A percentile compares a stretch with the other conserved stretches of the same genome.
Conservation (phyloP, 2,113 vertebrate species). For the Cryptotis parvus region DNA sequence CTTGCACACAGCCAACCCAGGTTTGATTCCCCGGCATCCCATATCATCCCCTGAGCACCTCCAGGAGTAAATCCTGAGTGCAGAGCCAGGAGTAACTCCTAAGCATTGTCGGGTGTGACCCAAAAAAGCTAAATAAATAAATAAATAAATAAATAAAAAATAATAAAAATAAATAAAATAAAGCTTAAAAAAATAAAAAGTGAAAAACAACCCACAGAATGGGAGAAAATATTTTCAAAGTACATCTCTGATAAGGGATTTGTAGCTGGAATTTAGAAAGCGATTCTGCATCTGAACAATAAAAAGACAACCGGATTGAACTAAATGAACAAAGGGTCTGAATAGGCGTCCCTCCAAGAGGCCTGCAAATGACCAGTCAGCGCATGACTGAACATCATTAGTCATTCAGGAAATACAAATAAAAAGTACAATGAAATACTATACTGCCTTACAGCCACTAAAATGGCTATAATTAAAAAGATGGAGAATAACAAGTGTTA, state of each 20-base stretch:
- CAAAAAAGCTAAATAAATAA: too few relatives aligned
- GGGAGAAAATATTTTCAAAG: constrained; percentile 45
- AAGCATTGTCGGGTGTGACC: too few relatives aligned
- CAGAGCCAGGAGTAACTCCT: too few relatives aligned
- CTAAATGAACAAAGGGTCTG: constrained; percentile 18
- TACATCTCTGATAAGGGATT: constrained; percentile 28
- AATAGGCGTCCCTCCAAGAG: not conserved
- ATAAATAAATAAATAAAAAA: too few relatives aligned
- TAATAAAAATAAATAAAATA: too few relatives aligned
- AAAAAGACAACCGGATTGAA: not conserved
- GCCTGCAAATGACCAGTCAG: not conserved
- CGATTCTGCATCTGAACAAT: not conserved
- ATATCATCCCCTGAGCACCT: too few relatives aligned
- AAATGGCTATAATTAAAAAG: not conserved
- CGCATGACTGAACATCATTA: not conserved
- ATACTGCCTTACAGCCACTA: not conserved
- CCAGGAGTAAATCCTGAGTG: too few relatives aligned
- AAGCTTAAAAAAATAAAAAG: too few relatives aligned
- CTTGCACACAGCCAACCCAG: too few relatives aligned
- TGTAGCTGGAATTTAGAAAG: not conserved
- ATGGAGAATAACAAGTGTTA: not conserved
- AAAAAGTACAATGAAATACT: not conserved
- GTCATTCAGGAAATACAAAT: constrained; percentile 27
- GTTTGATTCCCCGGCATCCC: too few relatives aligned
- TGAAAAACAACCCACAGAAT: constrained; percentile 25